Conservation (phyloP, 2,888 invertebrate genomes). For the Lamellibrachia satsuma region DNA sequence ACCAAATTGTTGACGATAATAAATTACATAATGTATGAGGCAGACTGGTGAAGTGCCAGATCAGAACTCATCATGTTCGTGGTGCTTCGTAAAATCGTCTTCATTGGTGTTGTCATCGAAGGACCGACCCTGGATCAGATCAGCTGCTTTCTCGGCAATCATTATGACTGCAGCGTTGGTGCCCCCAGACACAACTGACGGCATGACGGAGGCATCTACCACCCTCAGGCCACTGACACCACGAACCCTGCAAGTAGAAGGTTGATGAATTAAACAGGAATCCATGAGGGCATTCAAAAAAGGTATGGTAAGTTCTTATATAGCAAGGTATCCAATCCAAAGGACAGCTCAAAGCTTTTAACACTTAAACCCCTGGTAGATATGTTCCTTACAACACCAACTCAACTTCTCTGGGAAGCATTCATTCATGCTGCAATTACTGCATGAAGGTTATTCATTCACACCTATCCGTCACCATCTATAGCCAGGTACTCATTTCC, state of each 20-base stretch:
- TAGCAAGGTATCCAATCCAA: too few species aligned
- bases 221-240: constrained; percentile 35
- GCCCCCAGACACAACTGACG: constrained; percentile 31
- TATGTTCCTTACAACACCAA: too few species aligned
- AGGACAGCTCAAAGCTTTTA: too few species aligned
- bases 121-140: constrained; percentile 33
- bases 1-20: neutral
- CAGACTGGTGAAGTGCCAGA: neutral
- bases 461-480: neutral
- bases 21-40: neutral
- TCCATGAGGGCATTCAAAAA: neutral
- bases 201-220: constrained; percentile 40
- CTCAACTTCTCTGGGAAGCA: too few species aligned
- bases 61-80: neutral
- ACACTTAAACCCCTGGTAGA: too few species aligned
- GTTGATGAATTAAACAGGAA: neutral
- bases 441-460: neutral
- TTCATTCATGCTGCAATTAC: neutral
- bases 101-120: neutral
- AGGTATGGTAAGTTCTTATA: neutral
- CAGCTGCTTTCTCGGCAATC: constrained; percentile 41
- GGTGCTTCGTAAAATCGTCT: neutral
- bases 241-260: constrained; percentile 31
- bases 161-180: constrained; percentile 37
- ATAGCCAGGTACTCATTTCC: neutral